Base-by-base conservation (phyloP, 2,113 vertebrate genomes). In the Meleagris gallopavo region DNA sequence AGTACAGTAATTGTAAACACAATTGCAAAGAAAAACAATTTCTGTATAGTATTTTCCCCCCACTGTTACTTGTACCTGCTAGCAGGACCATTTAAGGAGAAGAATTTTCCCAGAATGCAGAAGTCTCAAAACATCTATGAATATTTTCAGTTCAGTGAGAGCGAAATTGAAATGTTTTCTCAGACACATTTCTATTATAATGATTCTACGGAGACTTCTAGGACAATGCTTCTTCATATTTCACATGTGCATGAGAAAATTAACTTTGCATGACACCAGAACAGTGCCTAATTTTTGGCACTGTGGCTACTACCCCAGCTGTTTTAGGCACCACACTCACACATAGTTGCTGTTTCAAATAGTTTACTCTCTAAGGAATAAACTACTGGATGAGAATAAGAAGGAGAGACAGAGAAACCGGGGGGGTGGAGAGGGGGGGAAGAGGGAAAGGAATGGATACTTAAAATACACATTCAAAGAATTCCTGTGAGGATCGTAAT, bases 1-100 rank as follows among this genome's bases (percentile, higher is more conserved):
- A 89, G 45, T 58, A 88, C 66, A 92, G 57, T 54, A 70, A 74
- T 79, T 72, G n/a, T 43, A 66, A 93, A 71, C 70, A 92, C 36
- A 83, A 60, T 83, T 85, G 85, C n/a, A 88, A 86, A 75, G 88
- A 57, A 24, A 24, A 48, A 48, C 48, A 70, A 81, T 79, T 89
- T 88, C 52, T 77, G 9, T 45, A 10, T 19, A 73, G 12, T 55
- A 40, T 36, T 90, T 88, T 61, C 24, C 2, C 38, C 48, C 38
- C 48, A 52, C 7, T n/a, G 36, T 88, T 80, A 74, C 32, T 22
- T 64, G 19, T 27, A 71, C 52, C 43, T 75, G 27, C 69, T 65
- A 83, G 34, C 27, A 88, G 21, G 36, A 84, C 30, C 41, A 40
- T 25, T 57, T 55, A 76, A 83, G 62, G 22, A 65, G 38, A 78